Evolutionary conservation across 2,888 invertebrate species (phyloP).

Genomic region (Hydriomena furcata): DNA sequence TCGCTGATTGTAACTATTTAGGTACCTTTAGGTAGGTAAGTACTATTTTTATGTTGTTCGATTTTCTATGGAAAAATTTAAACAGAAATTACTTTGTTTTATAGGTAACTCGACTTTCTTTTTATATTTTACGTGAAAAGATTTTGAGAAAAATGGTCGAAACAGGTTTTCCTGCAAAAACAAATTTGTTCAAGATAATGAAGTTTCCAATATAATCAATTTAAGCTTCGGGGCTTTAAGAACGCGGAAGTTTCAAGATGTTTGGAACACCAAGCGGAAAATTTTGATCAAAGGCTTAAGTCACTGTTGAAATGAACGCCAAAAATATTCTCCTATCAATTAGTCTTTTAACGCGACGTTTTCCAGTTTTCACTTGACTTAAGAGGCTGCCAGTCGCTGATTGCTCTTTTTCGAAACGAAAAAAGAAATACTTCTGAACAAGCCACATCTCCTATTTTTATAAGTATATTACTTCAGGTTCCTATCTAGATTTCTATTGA

Average conservation of each 20-base stretch:
- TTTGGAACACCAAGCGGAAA: constrained; percentile 33
- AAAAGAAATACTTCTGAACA: no score
- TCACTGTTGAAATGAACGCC: constrained; percentile 30
- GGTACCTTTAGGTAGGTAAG: no score
- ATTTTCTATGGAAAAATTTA: no score
- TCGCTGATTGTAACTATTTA: constrained; percentile 6
- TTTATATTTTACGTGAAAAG: constrained; percentile 1
- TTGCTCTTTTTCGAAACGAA: no score
- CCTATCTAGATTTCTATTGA: no score
- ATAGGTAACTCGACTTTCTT: background rate
- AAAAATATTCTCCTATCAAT: constrained; percentile 29
- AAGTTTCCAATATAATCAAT: constrained; percentile 33
- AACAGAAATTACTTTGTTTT: background rate
- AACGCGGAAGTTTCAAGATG: constrained; percentile 31
- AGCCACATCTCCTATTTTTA: no score
- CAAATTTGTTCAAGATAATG: constrained; percentile 25
- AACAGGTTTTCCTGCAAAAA: constrained; percentile 21
- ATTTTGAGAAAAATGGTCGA: constrained; percentile 5
- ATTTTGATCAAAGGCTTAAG: constrained; percentile 35
- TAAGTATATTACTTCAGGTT: no score
- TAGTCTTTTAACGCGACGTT: constrained; percentile 21
- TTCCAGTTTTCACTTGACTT: constrained; percentile 18
- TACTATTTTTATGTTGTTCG: no score
- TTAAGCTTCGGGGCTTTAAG: constrained; percentile 21
- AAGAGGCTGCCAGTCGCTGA: no score